Evolutionary conservation across 2,113 vertebrate genomes (phyloP).

Genomic region (Rhabdornis inornatus): DNA sequence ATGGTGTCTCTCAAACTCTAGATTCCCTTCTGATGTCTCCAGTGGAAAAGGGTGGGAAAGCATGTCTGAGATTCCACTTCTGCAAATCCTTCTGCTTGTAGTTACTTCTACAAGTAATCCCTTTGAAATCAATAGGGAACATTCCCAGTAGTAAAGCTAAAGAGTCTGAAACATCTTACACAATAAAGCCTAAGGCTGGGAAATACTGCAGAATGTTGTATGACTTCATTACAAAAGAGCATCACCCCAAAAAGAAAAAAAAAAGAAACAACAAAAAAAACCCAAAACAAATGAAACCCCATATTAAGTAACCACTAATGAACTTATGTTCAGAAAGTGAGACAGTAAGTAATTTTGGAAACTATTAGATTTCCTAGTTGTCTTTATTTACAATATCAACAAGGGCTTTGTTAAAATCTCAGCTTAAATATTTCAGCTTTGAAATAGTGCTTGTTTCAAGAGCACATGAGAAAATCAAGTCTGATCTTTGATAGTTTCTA

Average conservation of each 20-base stretch:
- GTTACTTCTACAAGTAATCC: constrained; percentile 13
- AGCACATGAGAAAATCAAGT: not conserved
- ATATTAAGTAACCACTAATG: not conserved
- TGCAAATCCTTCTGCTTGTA: constrained; percentile 1
- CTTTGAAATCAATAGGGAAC: constrained; percentile 45
- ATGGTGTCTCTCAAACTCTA: not conserved
- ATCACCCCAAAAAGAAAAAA: not conserved
- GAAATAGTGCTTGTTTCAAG: not conserved
- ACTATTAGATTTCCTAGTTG: not conserved
- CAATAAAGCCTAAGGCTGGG: not conserved
- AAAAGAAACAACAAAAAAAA: not conserved
- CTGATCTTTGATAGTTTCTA: not conserved
- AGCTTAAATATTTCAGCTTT: constrained; percentile 10
- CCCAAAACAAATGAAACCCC: not conserved
- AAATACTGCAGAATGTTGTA: not conserved
- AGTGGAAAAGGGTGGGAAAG: not conserved
- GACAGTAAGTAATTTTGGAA: not conserved
- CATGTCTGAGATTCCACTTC: not conserved
- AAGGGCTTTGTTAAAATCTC: not conserved
- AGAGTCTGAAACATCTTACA: not conserved
- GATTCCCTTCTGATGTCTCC: not conserved
- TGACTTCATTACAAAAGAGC: not conserved
- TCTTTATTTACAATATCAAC: not conserved
- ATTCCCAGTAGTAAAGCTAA: not conserved
- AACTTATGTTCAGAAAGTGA: not conserved